Percentiles rank a stretch among this genome's conserved stretches.
Evolutionary conservation across 2,888 invertebrate genomes (phyloP).

Genomic region (Platycnemis pennipes): DNA sequence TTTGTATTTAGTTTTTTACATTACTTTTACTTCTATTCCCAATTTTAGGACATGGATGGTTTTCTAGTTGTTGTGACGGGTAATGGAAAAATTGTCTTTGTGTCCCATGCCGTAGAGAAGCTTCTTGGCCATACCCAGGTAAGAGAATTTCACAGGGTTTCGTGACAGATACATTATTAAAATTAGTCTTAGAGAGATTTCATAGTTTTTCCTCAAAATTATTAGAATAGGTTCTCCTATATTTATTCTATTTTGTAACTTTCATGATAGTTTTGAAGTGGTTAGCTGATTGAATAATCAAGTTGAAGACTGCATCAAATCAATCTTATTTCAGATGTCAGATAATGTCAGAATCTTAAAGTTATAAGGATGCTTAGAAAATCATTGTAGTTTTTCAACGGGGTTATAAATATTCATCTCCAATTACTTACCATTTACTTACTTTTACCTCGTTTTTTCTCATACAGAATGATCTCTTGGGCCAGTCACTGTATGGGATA

Average conservation of each 20-base stretch:
- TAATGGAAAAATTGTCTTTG: constrained; percentile 91
- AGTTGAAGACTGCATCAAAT: background rate
- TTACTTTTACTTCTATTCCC: constrained; percentile 28
- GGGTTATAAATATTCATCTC: background rate
- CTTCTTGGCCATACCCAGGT: constrained; percentile 93
- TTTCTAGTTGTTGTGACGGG: constrained; percentile 91
- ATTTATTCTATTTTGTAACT: background rate
- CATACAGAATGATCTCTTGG: constrained; percentile 90
- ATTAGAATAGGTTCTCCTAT: background rate
- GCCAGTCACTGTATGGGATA: constrained; percentile 90
- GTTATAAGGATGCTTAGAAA: background rate
- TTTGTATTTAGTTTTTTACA: background rate
- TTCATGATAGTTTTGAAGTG: background rate
- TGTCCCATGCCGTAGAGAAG: constrained; percentile 91
- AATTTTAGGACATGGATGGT: constrained; percentile 85
- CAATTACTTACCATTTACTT: background rate
- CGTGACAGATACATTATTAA: background rate
- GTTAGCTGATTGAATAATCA: background rate
- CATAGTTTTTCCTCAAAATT: background rate
- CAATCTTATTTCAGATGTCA: too few relatives aligned
- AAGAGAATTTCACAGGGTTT: constrained; percentile 74
- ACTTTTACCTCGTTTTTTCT: too few relatives aligned
- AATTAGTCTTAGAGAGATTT: background rate
- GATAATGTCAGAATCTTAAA: too few relatives aligned
- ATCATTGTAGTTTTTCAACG: background rate